A percentile compares a stretch with the other conserved stretches of the same genome.
These are phyloP conservation scores for Bombus confusus DNA, from an alignment of 1,140 invertebrate genomes.

Conservation along the genomic window DNA sequence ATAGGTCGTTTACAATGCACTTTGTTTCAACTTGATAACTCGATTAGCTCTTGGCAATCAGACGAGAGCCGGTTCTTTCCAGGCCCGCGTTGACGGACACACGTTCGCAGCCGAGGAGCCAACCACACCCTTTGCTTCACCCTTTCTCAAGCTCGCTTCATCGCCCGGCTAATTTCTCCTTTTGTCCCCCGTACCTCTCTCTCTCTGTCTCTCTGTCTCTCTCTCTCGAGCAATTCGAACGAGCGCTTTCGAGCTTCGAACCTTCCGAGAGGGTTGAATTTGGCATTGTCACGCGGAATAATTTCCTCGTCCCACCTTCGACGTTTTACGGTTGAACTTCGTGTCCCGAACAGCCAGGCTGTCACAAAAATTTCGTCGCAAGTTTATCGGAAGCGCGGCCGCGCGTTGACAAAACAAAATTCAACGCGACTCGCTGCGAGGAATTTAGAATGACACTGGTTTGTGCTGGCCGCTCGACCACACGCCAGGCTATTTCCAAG, in stretches of 20 bases:
- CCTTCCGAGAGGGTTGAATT: neutral
- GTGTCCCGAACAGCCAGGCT: neutral
- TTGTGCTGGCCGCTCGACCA: neutral
- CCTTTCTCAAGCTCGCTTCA: slow-evolving; percentile 18
- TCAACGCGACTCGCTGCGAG: slow-evolving; percentile 22
- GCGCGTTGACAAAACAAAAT: slow-evolving; percentile 37
- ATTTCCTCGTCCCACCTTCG: neutral
- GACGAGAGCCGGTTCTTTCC: neutral
- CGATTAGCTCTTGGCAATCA: neutral
- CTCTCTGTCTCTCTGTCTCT: neutral
- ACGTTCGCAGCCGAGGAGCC: slow-evolving; percentile 10
- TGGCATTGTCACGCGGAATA: slow-evolving; percentile 7
- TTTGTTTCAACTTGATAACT: slow-evolving; percentile 17
- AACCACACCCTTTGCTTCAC: slow-evolving; percentile 42
- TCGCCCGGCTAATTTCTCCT: neutral
- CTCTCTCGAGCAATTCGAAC: neutral
- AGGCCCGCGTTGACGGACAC: neutral
- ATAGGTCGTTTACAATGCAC: slow-evolving; percentile 3
- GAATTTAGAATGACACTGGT: slow-evolving; percentile 50
- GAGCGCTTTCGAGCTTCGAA: too few species aligned
- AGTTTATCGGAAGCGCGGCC: slow-evolving; percentile 11
- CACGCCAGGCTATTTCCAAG: neutral
- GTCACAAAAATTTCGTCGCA: slow-evolving; percentile 30
- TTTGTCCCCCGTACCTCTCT: neutral
- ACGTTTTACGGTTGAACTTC: too few species aligned